Percentiles rank a stretch among this genome's conserved stretches.
Conservation (phyloP, 1,140 invertebrate genomes). For the Hormaphis cornu region DNA sequence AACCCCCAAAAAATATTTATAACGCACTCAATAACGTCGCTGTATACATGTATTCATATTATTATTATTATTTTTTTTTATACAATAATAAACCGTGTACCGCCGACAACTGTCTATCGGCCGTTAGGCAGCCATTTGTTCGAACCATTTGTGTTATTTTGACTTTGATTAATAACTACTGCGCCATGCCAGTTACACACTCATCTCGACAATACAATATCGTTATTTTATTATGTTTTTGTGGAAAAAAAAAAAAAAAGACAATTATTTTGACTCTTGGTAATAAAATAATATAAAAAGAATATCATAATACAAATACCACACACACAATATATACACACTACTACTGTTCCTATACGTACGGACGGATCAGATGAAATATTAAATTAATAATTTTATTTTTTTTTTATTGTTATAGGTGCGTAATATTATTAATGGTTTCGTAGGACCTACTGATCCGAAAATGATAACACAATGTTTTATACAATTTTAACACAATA, state of each 20-base stretch:
- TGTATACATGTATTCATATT: too few relatives aligned
- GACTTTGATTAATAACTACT: conserved; percentile 23
- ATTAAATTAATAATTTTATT: too few relatives aligned
- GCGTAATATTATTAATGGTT: too few relatives aligned
- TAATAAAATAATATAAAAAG: not conserved
- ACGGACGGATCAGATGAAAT: too few relatives aligned
- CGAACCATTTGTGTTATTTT: conserved; percentile 20
- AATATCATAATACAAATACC: not conserved
- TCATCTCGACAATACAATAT: not conserved
- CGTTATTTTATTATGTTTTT: not conserved
- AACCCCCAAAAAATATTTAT: not conserved
- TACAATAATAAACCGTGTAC: not conserved
- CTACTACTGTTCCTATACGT: too few relatives aligned
- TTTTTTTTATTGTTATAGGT: too few relatives aligned
- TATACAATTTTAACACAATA: too few relatives aligned
- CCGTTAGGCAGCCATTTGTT: conserved; percentile 17
- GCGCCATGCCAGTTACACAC: not conserved
- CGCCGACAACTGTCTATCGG: not conserved
- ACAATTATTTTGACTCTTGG: conserved; percentile 2
- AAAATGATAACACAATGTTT: too few relatives aligned
- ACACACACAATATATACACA: too few relatives aligned
- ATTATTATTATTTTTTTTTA: too few relatives aligned
- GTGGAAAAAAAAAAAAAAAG: not conserved
- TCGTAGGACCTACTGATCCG: too few relatives aligned
- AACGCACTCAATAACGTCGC: not conserved